Conservation (phyloP, 2,797 vertebrate genomes). For the Myotis vivesi region DNA sequence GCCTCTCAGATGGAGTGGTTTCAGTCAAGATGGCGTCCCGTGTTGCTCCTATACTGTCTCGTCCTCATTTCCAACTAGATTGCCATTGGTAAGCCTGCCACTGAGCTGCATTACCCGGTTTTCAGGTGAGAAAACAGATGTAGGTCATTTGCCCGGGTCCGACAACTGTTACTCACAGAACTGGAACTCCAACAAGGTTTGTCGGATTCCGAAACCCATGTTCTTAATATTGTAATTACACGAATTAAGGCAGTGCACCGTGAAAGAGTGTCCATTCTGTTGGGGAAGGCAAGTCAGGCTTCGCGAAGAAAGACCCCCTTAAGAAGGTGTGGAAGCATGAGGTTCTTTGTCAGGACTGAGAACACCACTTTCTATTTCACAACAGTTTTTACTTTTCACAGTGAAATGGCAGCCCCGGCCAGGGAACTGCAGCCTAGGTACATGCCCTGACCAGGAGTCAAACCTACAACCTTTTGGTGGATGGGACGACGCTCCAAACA, state of each 20-base stretch:
- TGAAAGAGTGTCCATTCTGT: background rate
- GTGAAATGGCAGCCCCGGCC: background rate
- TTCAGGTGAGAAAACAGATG: background rate
- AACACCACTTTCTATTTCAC: background rate
- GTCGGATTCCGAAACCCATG: background rate
- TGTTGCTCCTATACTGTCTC: too few species aligned
- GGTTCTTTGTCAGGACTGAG: background rate
- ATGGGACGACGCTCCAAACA: background rate
- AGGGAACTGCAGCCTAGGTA: background rate
- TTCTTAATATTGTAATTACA: background rate
- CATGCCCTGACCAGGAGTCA: background rate
- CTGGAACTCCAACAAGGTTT: background rate
- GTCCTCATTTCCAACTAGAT: background rate
- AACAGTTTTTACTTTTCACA: background rate
- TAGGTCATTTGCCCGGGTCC: background rate
- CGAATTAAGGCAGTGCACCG: background rate
- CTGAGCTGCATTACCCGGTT: background rate
- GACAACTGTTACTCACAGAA: background rate
- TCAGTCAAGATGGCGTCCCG: background rate
- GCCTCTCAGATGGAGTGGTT: background rate
- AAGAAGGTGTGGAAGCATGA: background rate
- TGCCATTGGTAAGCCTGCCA: background rate
- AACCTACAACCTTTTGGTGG: background rate
- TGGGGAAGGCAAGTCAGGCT: background rate
- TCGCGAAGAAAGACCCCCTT: background rate